Base-by-base conservation (phyloP, 2,797 vertebrate species). In the Megalops cyprinoides region DNA sequence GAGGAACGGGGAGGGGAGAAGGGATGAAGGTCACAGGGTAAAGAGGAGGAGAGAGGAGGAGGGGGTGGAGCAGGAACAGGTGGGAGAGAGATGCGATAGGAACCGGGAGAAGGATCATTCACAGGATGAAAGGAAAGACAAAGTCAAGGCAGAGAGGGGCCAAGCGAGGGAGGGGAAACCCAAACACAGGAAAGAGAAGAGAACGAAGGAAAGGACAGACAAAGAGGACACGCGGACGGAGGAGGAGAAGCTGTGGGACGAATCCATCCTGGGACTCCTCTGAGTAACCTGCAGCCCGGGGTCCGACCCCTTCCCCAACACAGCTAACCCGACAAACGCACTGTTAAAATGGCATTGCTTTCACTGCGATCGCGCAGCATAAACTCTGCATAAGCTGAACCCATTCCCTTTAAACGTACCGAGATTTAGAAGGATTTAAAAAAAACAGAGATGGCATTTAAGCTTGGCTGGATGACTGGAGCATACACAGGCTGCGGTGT, bases 241-340 rank as follows among this genome's bases (percentile, higher is more conserved):
- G 82, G 96, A 97, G 83, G 96, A 97, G 86, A 94, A 95, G 77
- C 93, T 97, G 55, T 96, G 96, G 96, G 95, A 97, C 46, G 95
- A 95, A 85, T 96, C 96, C n/a, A 94, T 96, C 77, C 86, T 97
- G 81, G 95, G 95, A 37, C 90, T 91, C 76, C 91, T 96, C 86
- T 94, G 82, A 89, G 81, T 34, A 67, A 20, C 34, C n/a, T n/a
- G n/a, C n/a, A n/a, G n/a, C n/a, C n/a, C n/a, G n/a, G 25, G 58
- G 58, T 62, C 34, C 28, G 9, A 34, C 58, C 25, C 20, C n/a
- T 53, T 20, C 53, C 53, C 25, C 58, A 12, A 25, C 25, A 62
- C 25, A 62, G 23, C 55, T 25, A 58, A 25, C 23, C 6, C 15
- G 14, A 14, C 15, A 18, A 53, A 15, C 18, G 14, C 51, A 53